Evolutionary conservation across 2,888 invertebrate genomes (phyloP).

Genomic region (Tenthredo distinguenda): DNA sequence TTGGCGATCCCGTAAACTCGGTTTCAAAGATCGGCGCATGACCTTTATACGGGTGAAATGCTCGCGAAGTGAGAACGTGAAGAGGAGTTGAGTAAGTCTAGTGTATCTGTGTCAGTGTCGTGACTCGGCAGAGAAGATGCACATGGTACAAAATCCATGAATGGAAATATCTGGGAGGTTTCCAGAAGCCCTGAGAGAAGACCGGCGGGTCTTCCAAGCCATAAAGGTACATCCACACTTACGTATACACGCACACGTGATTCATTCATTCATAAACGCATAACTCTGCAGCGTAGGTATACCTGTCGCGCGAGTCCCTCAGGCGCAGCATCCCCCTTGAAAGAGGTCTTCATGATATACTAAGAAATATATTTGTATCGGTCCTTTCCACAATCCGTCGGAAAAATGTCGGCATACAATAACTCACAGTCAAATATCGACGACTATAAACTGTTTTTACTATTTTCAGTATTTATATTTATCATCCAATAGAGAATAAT

Average conservation of each 20-base stretch:
- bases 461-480: neutral
- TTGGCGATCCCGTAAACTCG: neutral
- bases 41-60: neutral
- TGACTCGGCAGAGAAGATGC: slow-evolving; percentile 69
- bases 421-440: neutral
- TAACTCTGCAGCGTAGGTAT: slow-evolving; percentile 27
- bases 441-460: neutral
- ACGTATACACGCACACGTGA: slow-evolving; percentile 66
- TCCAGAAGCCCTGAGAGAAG: slow-evolving; percentile 73
- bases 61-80: slow-evolving; percentile 15
- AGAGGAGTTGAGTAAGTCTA: neutral
- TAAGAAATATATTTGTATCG: neutral
- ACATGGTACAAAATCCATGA: slow-evolving; percentile 73
- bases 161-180: slow-evolving; percentile 75
- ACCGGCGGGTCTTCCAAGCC: slow-evolving; percentile 75
- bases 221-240: slow-evolving; percentile 73
- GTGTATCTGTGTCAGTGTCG: slow-evolving; percentile 46
- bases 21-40: neutral
- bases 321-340: slow-evolving; percentile 31
- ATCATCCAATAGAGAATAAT: neutral
- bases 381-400: slow-evolving; percentile 1
- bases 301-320: slow-evolving; percentile 21
- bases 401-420: neutral
- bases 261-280: slow-evolving; percentile 69
- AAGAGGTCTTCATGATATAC: neutral